Evolutionary conservation across 1,140 invertebrate species (phyloP), one percentile per base, ranked within the genome.

Genomic region (Meloidogyne exigua): DNA sequence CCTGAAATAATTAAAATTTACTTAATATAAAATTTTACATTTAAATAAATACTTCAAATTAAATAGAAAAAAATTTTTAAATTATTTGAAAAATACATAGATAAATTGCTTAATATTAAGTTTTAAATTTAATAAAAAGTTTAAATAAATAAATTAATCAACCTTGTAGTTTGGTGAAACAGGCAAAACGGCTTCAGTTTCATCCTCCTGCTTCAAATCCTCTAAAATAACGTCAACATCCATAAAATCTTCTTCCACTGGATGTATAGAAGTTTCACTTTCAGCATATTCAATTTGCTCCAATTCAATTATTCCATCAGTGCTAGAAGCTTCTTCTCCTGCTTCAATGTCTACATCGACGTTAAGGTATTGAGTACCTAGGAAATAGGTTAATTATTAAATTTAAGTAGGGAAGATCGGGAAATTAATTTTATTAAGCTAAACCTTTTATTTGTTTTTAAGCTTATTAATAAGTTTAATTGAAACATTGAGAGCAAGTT

Each of bases 301-400:
- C 9, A 79, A 13, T 57, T 75, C 77, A 21, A 79, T 79, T 21
- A 79, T 71, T 13, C 68, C 77, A 69, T 79, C 77, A 0, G 77
- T 79, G 28, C 75, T 77, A 26, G 77, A 77, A 63, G 62, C 49
- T 44, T 79, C 77, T 49, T 79, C 74, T 21, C 77, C 77, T n/a
- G 77, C 77, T 65, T 79, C 77, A 66, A 79, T 79, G 68, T 79
- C 77, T 11, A 79, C 62, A 28, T 79, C 73, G 26, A 79, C 74
- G 28, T 79, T 77, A 13, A 79, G 73, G n/a, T 79, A 77, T 12
- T 79, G 74, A 1, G 77, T 77, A 10, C 77, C 77, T 71, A 42
- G 12, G 0, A 57, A 57, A 57, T 3, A 2, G 1, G 11, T 39
- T 65, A 13, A 28, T 23, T 1, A 74, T 67, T 26, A 69, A 25